Base-by-base conservation (phyloP, 2,888 invertebrate genomes). In the Smittia sp. region DNA sequence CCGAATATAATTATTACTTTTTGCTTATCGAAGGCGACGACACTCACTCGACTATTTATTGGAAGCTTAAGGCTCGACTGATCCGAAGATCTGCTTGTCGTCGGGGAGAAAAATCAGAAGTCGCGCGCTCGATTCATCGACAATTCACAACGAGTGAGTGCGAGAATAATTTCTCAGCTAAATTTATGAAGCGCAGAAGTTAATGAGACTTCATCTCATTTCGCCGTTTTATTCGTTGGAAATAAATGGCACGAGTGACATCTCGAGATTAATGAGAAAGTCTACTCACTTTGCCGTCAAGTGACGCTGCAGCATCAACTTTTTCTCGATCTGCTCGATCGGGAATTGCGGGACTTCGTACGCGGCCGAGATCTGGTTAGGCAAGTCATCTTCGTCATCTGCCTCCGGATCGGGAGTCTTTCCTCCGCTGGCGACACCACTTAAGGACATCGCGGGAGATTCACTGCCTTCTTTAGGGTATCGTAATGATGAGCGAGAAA, bases 341-440 rank as follows among this genome's bases (percentile, higher is more conserved):
- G 98, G 98, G 82, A 97, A 98, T 83, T 97, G 96, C 0, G 97
- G 96, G 52, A 98, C 93, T 83, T 98, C 98, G 81, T 97, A 98
- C 0, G 97, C 96, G 6, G 97, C 96, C 2, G 96, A 95, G 76
- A 96, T 89, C 82, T 95, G 94, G 80, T 95, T 94, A 74, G 91
- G 89, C 15, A 90, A 82, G 78, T 89, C 89, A 0, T 74, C 74
- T 1, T 32, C 13, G 27, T 38, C 68, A 2, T 1, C 9, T 20
- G 52, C 69, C 9, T 70, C 72, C 1, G 22, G 4, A 6, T 73
- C 73, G 13, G 73, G 73, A 24, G 24, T 73, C 22, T 65, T 73
- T 25, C 27, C 25, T 9, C 15, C 15, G 0, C 7, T 46, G n/a
- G 13, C 20, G 7, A 9, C 65, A 20, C 73, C 73, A 15, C 41